A percentile compares a stretch with the other conserved stretches of the same genome.
These are phyloP conservation scores for Todiramphus chloris DNA, from an alignment of 2,113 vertebrate species.

Conservation along the genomic window DNA sequence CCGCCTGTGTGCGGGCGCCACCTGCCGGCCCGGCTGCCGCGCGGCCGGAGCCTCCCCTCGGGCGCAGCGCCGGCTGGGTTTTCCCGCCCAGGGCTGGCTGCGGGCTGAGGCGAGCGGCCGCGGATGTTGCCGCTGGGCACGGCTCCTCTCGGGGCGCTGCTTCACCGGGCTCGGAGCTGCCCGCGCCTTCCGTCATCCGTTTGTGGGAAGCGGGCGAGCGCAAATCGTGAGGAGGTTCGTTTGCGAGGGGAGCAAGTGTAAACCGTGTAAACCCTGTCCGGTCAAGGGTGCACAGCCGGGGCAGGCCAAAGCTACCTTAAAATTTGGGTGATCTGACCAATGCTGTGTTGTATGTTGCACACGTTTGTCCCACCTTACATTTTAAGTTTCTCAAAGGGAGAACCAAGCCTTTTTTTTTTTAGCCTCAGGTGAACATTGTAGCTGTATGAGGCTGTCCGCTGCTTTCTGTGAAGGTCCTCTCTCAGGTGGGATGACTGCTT, in stretches of 20 bases:
- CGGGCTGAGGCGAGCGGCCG: too few relatives aligned
- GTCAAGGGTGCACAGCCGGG: not conserved
- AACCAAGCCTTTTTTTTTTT: not conserved
- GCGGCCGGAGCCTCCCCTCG: not conserved
- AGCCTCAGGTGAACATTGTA: not conserved
- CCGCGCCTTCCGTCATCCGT: too few relatives aligned
- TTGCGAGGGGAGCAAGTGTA: accelerated
- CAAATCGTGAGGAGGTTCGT: not conserved
- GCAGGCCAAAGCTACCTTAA: not conserved
- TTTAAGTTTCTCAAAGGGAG: not conserved
- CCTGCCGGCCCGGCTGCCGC: not conserved
- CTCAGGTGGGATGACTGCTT: not conserved
- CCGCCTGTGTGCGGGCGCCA: not conserved
- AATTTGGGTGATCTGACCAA: not conserved
- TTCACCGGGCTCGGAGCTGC: not conserved
- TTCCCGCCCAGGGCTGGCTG: accelerated
- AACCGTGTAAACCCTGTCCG: accelerated
- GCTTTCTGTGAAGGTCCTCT: not conserved
- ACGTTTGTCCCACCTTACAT: accelerated
- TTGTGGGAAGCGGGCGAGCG: accelerated
- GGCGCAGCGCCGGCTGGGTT: not conserved
- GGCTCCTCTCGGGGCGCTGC: not conserved
- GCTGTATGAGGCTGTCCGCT: too few relatives aligned
- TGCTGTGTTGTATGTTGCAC: accelerated
- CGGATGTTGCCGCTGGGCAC: accelerated